These are phyloP conservation scores for Harpagifer antarcticus DNA, from an alignment of 2,797 vertebrate genomes.

Conservation along the genomic window DNA sequence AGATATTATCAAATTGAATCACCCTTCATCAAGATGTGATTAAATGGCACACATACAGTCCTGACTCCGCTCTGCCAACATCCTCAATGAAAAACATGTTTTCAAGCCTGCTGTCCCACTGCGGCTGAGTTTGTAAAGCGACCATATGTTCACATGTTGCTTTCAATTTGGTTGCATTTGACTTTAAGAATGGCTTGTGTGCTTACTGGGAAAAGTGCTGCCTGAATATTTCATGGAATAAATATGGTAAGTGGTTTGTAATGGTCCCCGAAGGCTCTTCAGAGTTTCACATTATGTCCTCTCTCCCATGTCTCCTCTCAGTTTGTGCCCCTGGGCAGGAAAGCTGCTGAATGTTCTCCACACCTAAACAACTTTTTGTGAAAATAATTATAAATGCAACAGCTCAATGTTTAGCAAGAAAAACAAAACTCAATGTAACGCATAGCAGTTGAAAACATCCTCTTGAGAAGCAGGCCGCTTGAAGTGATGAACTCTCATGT, in stretches of 20 bases:
- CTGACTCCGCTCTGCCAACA: constrained; percentile 1
- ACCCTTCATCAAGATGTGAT: neutral
- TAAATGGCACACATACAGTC: neutral
- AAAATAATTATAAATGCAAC: constrained; percentile 18
- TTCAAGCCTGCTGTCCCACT: constrained; percentile 26
- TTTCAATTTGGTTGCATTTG: constrained; percentile 56
- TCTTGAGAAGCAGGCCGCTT: neutral
- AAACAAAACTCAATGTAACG: neutral
- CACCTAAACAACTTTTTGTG: constrained; percentile 25
- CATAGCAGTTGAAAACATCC: neutral
- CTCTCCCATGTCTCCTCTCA: constrained; percentile 39
- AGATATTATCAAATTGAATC: neutral
- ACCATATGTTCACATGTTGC: constrained; percentile 59
- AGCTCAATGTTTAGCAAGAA: neutral
- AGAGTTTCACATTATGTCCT: constrained; percentile 65
- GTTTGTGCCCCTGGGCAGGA: constrained; percentile 15
- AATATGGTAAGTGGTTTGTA: constrained; percentile 79
- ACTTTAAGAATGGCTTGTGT: constrained; percentile 48
- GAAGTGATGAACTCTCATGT: neutral
- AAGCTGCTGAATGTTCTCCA: constrained; percentile 38
- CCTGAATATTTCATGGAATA: constrained; percentile 81
- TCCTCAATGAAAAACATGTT: neutral
- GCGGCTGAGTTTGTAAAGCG: constrained; percentile 21
- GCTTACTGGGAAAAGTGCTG: constrained; percentile 61
- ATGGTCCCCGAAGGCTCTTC: constrained; percentile 66